A percentile compares a stretch with the other conserved stretches of the same genome.
These are phyloP conservation scores for Danio choprae DNA, from an alignment of 2,797 vertebrate species.

Conservation along the genomic window DNA sequence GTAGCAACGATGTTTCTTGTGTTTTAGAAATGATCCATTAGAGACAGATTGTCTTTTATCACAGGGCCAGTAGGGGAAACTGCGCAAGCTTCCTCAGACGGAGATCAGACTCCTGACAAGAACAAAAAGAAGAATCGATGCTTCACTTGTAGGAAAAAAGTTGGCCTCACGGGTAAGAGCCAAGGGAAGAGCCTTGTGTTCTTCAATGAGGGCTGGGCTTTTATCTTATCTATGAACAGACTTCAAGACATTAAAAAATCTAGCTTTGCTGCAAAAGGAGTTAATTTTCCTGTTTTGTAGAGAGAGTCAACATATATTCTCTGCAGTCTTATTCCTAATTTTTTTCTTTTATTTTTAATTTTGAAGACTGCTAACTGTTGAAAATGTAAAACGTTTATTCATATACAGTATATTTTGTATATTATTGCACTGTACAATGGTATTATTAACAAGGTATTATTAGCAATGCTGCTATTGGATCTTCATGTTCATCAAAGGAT, in stretches of 20 bases:
- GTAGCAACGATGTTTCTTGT: constrained; percentile 10
- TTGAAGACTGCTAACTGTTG: too few relatives aligned
- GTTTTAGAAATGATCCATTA: not conserved
- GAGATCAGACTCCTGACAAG: constrained; percentile 85
- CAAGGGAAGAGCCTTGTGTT: not conserved
- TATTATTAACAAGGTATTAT: too few relatives aligned
- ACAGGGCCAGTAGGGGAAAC: constrained; percentile 79
- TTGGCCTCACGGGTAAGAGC: constrained; percentile 88
- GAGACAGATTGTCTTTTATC: constrained; percentile 32
- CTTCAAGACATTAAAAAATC: not conserved
- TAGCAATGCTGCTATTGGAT: not conserved
- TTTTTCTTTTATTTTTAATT: too few relatives aligned
- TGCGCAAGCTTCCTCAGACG: constrained; percentile 80
- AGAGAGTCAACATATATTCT: not conserved
- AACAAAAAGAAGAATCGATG: constrained; percentile 92
- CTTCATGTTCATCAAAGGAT: not conserved
- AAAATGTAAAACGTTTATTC: too few relatives aligned
- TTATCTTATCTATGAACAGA: not conserved
- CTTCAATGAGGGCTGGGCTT: not conserved
- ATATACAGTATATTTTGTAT: too few relatives aligned
- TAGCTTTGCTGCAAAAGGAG: not conserved
- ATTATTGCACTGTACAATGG: not conserved
- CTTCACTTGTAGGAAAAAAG: constrained; percentile 91
- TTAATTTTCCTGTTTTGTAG: not conserved
- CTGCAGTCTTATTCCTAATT: not conserved